phyloP scores from a whole-genome alignment of 2,797 vertebrate species.

The Chromis chromis region DNA sequence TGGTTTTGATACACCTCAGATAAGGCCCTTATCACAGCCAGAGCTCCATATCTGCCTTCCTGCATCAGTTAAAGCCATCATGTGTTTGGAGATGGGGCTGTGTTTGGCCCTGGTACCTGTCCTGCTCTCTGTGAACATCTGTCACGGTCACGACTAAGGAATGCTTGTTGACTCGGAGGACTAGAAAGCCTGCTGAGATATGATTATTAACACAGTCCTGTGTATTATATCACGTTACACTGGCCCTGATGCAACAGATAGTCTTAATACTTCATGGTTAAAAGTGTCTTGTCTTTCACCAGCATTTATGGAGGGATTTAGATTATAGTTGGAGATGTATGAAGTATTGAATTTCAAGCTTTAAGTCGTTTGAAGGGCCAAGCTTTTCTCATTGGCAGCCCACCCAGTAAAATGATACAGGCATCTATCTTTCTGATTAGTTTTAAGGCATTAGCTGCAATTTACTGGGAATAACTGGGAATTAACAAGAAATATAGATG shows the following conservation, averaged over 20 bases:
- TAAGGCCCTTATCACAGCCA: slow-evolving; percentile 48
- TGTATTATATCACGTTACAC: slow-evolving; percentile 48
- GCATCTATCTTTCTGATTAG: not conserved
- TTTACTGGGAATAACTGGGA: not conserved
- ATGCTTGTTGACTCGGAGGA: slow-evolving; percentile 45
- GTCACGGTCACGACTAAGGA: slow-evolving; percentile 55
- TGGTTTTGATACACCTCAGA: slow-evolving; percentile 55
- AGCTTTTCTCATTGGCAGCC: too few relatives aligned
- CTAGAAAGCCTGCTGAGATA: slow-evolving; percentile 53
- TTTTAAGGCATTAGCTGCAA: not conserved
- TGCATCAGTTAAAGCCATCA: slow-evolving; percentile 41
- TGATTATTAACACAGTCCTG: slow-evolving; percentile 57
- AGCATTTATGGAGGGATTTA: slow-evolving; percentile 27
- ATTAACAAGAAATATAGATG: not conserved
- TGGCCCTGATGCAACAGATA: slow-evolving; percentile 38
- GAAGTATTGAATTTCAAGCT: slow-evolving; percentile 29
- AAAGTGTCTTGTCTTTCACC: slow-evolving; percentile 50
- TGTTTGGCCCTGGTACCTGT: slow-evolving; percentile 26
- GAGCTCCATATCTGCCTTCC: slow-evolving; percentile 30
- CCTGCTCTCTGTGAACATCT: slow-evolving; percentile 45
- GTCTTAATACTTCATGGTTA: slow-evolving; percentile 33
- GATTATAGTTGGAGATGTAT: not conserved
- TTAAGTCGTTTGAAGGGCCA: not conserved
- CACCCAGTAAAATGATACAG: not conserved
- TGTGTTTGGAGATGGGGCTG: slow-evolving; percentile 40